Evolutionary conservation across 2,797 vertebrate species (phyloP), one percentile per base, ranked within the genome.

Genomic region (Lindbergichthys nudifrons): DNA sequence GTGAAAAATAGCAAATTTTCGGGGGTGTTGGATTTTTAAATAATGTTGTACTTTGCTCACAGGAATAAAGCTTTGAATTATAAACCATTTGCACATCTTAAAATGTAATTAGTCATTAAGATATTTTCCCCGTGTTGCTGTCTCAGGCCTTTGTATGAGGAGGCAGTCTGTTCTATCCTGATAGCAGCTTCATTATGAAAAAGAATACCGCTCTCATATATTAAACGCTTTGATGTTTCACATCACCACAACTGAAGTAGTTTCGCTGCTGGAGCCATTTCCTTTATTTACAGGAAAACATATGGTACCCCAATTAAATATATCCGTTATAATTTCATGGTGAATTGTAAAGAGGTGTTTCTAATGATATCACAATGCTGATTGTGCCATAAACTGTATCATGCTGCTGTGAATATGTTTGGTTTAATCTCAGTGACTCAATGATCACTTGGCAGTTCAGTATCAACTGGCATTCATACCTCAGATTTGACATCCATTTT

Each of bases 81-180:
- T 71, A 83, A 86, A 85, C 77, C 79, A 83, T 89, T 92, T 91
- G 76, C 80, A 87, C 88, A 85, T 87, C 82, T 88, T 88, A 79
- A 88, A 91, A 88, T 85, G 82, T 90, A 91, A 92, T 90, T 91
- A 89, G 79, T 89, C 86, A 89, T 85, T 81, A 84, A 84, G 87
- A 89, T 85, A 74, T 88, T 88, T 92, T 67, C 82, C 82, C 68
- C 62, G 47, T 79, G 79, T 79, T 82, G 80, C 86, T 47, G 79
- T 63, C 79, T 79, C 78, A 77, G 83, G 65, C 83, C 73, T 85
- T 84, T 85, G 80, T 87, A 36, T 13, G 69, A 69, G 68, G 50
- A 77, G 59, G 75, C 65, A 70, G 87, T 77, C 87, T 92, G 92
- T 76, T 91, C 72, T 16, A 54, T 87, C 67, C 86, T 77, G 93